Evolutionary conservation across 1,140 invertebrate species (phyloP).

Genomic region (Zelostemma sp.): DNA sequence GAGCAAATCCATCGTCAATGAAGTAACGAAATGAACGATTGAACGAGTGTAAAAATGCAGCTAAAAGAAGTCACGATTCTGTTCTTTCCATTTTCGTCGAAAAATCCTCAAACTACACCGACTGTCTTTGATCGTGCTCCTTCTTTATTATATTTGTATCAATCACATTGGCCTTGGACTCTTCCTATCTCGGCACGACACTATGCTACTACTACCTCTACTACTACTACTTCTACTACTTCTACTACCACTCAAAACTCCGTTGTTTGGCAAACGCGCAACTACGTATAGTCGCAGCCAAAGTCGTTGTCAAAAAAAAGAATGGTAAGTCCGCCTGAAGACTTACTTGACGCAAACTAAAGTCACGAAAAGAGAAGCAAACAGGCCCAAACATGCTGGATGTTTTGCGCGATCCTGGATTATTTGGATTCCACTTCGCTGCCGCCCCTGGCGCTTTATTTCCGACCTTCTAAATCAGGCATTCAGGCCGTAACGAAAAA

Average conservation of each 20-base stretch:
- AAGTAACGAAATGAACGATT: constrained; percentile 10
- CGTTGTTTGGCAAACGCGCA: constrained; percentile 69
- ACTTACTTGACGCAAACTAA: constrained; percentile 65
- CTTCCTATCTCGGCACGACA: constrained; percentile 71
- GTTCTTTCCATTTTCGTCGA: constrained; percentile 45
- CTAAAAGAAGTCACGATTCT: constrained; percentile 20
- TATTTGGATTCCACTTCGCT: constrained; percentile 23
- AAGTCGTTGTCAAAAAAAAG: constrained; percentile 73
- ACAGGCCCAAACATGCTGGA: constrained; percentile 25
- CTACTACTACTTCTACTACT: constrained; percentile 60
- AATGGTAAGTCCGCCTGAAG: constrained; percentile 72
- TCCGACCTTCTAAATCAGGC: background rate
- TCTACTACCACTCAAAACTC: constrained; percentile 70
- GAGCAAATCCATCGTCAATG: constrained; percentile 39
- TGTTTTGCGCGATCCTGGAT: constrained; percentile 30
- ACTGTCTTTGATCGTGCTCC: constrained; percentile 70
- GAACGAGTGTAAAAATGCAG: background rate
- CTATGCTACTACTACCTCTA: constrained; percentile 70
- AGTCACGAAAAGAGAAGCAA: constrained; percentile 51
- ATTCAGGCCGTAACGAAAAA: background rate
- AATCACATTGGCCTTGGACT: constrained; percentile 72
- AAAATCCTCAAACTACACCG: constrained; percentile 60
- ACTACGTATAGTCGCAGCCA: constrained; percentile 71
- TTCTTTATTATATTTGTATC: constrained; percentile 71
- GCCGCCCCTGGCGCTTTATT: constrained; percentile 7